phyloP scores from a whole-genome alignment of 2,888 invertebrate species.

The Crematogaster levior region DNA sequence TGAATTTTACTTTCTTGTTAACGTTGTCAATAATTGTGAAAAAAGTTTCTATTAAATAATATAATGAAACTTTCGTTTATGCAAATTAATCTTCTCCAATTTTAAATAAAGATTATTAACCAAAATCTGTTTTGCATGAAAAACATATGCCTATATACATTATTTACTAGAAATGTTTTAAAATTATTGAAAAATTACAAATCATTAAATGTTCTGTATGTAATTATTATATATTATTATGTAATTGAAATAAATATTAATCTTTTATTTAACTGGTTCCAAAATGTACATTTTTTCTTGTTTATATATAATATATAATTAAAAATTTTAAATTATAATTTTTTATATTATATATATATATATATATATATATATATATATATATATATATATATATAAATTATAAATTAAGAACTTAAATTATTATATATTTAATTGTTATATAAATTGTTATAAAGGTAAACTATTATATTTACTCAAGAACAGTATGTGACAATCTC shows the following conservation, averaged over 20 bases:
- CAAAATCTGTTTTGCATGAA: neutral
- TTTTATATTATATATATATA: no score
- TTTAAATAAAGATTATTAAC: slow-evolving; percentile 1
- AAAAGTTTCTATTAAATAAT: slow-evolving; percentile 35
- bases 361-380: no score
- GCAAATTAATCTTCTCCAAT: neutral
- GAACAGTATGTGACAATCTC: neutral
- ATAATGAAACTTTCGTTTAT: slow-evolving; percentile 32
- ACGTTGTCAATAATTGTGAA: neutral
- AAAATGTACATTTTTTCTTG: neutral
- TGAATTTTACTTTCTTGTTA: slow-evolving; percentile 36
- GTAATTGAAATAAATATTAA: slow-evolving; percentile 47
- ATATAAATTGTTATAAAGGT: no score
- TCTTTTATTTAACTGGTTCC: neutral
- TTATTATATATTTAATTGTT: no score
- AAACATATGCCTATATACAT: neutral
- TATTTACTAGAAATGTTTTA: neutral
- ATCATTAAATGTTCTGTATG: slow-evolving; percentile 29
- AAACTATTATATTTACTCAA: slow-evolving; percentile 1
- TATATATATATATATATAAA: no score
- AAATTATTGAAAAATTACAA: neutral
- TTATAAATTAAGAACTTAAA: slow-evolving; percentile 21
- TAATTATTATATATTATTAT: slow-evolving; percentile 51
- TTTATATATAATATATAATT: neutral
- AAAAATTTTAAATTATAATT: no score